Evolutionary conservation across 2,888 invertebrate genomes (phyloP).

Genomic region (Macaria liturata): DNA sequence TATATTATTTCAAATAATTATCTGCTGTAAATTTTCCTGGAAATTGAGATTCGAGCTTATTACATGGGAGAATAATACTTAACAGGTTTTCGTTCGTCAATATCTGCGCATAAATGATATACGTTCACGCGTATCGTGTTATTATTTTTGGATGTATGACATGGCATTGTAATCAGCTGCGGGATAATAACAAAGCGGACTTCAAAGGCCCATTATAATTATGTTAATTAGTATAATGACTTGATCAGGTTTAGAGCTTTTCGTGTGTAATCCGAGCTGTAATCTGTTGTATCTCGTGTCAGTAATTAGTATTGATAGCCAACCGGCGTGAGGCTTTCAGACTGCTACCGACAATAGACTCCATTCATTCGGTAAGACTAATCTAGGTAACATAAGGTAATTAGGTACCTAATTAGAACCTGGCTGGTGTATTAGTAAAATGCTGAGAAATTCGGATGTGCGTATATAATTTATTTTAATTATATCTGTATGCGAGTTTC

Average conservation of each 20-base stretch:
- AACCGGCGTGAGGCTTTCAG: neutral
- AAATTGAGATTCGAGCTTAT: too few species aligned
- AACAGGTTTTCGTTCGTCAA: too few species aligned
- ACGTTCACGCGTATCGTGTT: too few species aligned
- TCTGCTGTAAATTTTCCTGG: too few species aligned
- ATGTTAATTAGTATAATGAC: constrained; percentile 27
- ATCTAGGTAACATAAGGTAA: neutral
- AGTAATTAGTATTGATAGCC: constrained; percentile 17
- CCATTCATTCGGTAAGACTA: neutral
- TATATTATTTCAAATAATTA: too few species aligned
- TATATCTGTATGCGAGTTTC: too few species aligned
- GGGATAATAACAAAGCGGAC: constrained; percentile 20
- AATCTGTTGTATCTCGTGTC: constrained; percentile 9
- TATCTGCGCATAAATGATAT: too few species aligned
- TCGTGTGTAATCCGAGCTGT: constrained; percentile 20
- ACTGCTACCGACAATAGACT: constrained; percentile 1
- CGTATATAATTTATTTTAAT: too few species aligned
- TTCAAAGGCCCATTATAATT: constrained; percentile 29
- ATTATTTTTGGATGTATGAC: neutral
- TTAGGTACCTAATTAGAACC: neutral
- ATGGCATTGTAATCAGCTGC: constrained; percentile 12
- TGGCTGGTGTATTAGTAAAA: too few species aligned
- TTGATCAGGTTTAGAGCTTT: constrained; percentile 21
- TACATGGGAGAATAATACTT: too few species aligned
- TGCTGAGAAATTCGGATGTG: too few species aligned